These are phyloP conservation scores for Ladona fulva DNA, from an alignment of 1,140 invertebrate species.

Conservation along the genomic window DNA sequence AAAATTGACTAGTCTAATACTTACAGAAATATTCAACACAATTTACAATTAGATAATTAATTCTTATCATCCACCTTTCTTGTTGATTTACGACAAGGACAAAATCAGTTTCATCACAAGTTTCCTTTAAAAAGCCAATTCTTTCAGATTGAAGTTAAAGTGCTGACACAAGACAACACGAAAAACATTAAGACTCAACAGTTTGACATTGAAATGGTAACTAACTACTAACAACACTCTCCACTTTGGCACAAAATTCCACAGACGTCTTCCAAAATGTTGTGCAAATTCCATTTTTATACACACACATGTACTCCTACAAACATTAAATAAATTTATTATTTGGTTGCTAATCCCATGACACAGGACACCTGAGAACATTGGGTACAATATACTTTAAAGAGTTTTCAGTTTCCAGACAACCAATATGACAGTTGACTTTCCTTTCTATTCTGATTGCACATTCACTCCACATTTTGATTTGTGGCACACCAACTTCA, in stretches of 20 bases:
- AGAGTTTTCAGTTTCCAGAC: no score
- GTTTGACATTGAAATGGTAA: constrained; percentile 6
- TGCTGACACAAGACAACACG: neutral
- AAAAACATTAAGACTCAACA: constrained; percentile 10
- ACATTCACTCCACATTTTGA: neutral
- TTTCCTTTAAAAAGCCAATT: neutral
- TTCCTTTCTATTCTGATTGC: neutral
- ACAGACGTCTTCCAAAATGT: neutral
- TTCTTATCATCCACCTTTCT: neutral
- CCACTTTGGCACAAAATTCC: constrained; percentile 8
- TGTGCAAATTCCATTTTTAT: neutral
- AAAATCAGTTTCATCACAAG: neutral
- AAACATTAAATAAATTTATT: constrained; percentile 1
- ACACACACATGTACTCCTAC: neutral
- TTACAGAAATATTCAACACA: constrained; percentile 10
- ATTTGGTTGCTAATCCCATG: constrained; percentile 4
- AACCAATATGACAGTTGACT: neutral
- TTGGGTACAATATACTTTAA: neutral
- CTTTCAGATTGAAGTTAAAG: neutral
- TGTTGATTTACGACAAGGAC: neutral
- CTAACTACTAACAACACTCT: constrained; percentile 3
- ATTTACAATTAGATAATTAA: neutral
- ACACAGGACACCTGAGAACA: constrained; percentile 3
- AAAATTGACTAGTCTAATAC: constrained; percentile 10
- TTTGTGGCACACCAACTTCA: neutral